These are phyloP conservation scores for Vidua macroura DNA, from an alignment of 2,113 vertebrate genomes.

Conservation along the genomic window DNA sequence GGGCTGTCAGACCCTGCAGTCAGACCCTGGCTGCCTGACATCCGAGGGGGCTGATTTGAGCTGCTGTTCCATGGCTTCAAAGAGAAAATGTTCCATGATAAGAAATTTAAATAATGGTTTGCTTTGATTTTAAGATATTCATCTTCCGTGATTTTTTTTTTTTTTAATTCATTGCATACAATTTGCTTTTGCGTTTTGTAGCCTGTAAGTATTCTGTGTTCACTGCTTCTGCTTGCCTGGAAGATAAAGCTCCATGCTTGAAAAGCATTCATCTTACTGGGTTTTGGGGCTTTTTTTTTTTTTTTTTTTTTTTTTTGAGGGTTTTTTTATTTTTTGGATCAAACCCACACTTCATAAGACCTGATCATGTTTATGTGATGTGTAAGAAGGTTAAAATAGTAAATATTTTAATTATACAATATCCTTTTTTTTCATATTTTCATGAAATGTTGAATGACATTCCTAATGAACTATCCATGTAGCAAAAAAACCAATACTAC, in stretches of 20 bases:
- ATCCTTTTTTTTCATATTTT: background rate
- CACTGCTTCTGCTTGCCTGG: background rate
- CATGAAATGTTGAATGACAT: background rate
- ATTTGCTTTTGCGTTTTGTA: background rate
- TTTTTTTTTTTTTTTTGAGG: background rate
- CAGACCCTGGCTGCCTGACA: background rate
- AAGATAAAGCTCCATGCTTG: background rate
- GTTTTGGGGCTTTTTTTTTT: background rate
- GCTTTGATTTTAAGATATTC: background rate
- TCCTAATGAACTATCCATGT: background rate
- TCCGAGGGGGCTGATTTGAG: background rate
- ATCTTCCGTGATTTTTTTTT: accelerated
- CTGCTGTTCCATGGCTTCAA: background rate
- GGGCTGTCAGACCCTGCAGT: background rate
- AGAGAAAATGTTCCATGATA: background rate
- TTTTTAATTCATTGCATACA: background rate
- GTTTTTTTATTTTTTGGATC: background rate
- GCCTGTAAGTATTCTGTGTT: background rate
- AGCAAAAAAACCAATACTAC: background rate
- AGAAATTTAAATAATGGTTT: background rate
- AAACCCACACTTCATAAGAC: background rate
- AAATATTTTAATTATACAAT: background rate
- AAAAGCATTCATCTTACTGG: background rate
- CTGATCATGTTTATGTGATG: background rate
- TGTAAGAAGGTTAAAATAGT: background rate